Evolutionary conservation across 2,113 vertebrate species (phyloP).

Genomic region (Hystrix cristata): DNA sequence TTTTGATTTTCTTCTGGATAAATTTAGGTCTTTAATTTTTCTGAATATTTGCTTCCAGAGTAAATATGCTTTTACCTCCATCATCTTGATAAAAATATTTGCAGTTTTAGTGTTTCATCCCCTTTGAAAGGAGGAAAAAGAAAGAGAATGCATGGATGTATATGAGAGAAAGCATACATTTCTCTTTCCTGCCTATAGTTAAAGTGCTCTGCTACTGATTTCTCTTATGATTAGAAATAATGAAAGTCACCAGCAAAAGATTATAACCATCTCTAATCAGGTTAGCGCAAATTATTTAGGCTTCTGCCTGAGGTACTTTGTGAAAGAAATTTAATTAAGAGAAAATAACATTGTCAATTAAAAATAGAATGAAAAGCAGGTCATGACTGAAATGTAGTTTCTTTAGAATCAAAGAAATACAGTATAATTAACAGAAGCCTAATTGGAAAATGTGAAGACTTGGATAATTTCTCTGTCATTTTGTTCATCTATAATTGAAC

Average conservation of each 20-base stretch:
- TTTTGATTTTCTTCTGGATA: neutral
- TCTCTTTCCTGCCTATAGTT: neutral
- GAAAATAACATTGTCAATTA: conserved; percentile 70
- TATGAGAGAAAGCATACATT: accelerated
- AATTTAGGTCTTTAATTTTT: neutral
- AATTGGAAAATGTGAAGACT: conserved; percentile 30
- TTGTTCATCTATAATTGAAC: conserved; percentile 50
- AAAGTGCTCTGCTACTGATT: neutral
- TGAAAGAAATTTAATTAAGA: conserved; percentile 56
- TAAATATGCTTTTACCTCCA: neutral
- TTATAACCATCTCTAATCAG: conserved; percentile 37
- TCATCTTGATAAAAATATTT: neutral
- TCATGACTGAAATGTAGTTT: neutral
- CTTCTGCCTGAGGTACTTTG: conserved; percentile 35
- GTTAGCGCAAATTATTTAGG: conserved; percentile 53
- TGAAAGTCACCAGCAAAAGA: neutral
- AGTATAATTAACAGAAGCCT: conserved; percentile 53
- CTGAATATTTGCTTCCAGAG: neutral
- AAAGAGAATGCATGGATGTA: neutral
- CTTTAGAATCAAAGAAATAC: conserved; percentile 59
- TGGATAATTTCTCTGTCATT: conserved; percentile 16
- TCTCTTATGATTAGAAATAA: neutral
- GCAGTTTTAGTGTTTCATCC: accelerated
- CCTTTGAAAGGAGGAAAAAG: neutral
- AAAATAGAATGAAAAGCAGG: conserved; percentile 62